phyloP scores from a whole-genome alignment of 2,113 vertebrate species.

The Eclectus roratus region DNA sequence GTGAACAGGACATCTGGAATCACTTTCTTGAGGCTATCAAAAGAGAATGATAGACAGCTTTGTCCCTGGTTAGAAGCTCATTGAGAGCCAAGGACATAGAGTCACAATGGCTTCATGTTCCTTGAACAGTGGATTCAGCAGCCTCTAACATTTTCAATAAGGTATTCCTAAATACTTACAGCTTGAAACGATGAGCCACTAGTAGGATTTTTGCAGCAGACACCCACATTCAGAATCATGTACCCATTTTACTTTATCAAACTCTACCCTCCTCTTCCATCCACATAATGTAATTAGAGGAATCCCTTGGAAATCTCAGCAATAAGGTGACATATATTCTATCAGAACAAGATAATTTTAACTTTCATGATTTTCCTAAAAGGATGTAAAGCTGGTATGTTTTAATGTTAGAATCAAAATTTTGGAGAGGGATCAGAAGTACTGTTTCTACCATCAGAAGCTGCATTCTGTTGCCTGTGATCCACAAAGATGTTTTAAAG shows the following conservation, averaged over 20 bases:
- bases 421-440: background rate
- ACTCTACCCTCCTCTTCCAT: background rate
- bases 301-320: background rate
- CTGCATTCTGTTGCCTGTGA: accelerated
- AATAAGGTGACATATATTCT: background rate
- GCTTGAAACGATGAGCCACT: background rate
- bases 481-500: background rate
- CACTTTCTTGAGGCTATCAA: background rate
- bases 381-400: background rate
- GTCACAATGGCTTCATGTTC: background rate
- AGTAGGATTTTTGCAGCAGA: background rate
- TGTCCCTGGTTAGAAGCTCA: background rate
- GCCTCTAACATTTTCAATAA: background rate
- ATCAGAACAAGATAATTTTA: background rate
- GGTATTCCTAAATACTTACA: background rate
- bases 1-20: accelerated
- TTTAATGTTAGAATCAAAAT: background rate
- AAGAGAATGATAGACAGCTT: background rate
- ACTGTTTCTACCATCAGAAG: background rate
- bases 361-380: background rate
- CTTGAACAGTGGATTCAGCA: background rate
- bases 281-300: background rate
- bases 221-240: background rate
- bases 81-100: accelerated
- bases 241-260: background rate